Conservation (phyloP, 2,113 vertebrate genomes). For the Holacanthus passer region DNA sequence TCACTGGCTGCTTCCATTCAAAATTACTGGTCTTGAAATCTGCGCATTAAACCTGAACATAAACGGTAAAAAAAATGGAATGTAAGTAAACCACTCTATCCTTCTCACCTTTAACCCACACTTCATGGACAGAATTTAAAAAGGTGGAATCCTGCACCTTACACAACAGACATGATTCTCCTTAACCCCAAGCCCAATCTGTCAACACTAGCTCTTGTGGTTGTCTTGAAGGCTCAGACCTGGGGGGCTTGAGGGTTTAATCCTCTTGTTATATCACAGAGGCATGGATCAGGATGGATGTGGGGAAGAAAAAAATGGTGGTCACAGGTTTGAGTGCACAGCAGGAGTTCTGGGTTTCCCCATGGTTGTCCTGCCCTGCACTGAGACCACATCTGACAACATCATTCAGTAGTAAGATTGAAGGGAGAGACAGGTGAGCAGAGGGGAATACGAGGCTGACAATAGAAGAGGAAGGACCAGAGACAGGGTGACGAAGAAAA, state of each 20-base stretch:
- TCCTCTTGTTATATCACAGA: slow-evolving; percentile 46
- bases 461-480: slow-evolving; percentile 29
- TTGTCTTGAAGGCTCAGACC: slow-evolving; percentile 33
- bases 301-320: slow-evolving; percentile 12
- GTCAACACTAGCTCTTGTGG: slow-evolving; percentile 26
- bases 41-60: neutral
- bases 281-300: slow-evolving; percentile 17
- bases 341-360: neutral
- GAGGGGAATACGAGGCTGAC: neutral
- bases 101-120: neutral
- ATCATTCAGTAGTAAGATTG: neutral
- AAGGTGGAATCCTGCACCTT: slow-evolving; percentile 27
- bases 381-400: slow-evolving; percentile 29
- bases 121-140: neutral
- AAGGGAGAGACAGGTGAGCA: slow-evolving; percentile 32
- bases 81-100: neutral
- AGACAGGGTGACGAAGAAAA: slow-evolving; percentile 12
- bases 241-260: slow-evolving; percentile 29
- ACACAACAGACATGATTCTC: slow-evolving; percentile 28
- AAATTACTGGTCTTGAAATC: neutral
- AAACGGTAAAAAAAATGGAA: neutral
- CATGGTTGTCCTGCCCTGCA: neutral
- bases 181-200: slow-evolving; percentile 22
- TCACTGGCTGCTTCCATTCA: neutral
- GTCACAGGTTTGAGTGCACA: slow-evolving; percentile 9